Percentiles rank a stretch among this genome's conserved stretches.
These are phyloP conservation scores for Salticus scenicus DNA, from an alignment of 2,888 invertebrate genomes.

Conservation along the genomic window DNA sequence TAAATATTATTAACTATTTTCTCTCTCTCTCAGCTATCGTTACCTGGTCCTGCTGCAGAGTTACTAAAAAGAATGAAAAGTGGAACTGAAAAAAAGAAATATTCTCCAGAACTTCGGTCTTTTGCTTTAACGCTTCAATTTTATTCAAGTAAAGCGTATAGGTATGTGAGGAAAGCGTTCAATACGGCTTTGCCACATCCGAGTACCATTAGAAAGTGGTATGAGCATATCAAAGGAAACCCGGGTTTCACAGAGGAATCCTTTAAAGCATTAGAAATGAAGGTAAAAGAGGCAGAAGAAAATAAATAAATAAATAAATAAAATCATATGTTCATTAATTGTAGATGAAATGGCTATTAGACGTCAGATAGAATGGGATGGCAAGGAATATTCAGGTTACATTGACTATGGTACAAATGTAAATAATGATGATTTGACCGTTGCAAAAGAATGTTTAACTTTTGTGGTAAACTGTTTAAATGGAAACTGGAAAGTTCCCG, in stretches of 20 bases:
- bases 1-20: no score
- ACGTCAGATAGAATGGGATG: no score
- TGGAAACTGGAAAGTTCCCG: not conserved
- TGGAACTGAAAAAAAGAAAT: not conserved
- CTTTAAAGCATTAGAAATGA: not conserved
- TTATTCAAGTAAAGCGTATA: not conserved
- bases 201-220: not conserved
- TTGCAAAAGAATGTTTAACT: not conserved
- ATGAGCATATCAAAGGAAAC: not conserved
- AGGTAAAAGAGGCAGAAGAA: no score
- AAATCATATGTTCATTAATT: no score
- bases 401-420: no score
- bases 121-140: conserved; percentile 1
- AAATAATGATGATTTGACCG: no score
- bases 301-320: no score
- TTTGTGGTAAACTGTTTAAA: not conserved
- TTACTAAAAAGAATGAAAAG: no score
- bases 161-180: not conserved
- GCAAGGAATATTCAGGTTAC: no score
- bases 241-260: conserved; percentile 12
- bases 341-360: no score
- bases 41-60: no score
- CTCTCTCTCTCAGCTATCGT: no score
- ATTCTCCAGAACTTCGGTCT: not conserved
- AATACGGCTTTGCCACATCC: not conserved